Evolutionary conservation across 2,113 vertebrate genomes (phyloP).

Genomic region (Phalacrocorax aristotelis): DNA sequence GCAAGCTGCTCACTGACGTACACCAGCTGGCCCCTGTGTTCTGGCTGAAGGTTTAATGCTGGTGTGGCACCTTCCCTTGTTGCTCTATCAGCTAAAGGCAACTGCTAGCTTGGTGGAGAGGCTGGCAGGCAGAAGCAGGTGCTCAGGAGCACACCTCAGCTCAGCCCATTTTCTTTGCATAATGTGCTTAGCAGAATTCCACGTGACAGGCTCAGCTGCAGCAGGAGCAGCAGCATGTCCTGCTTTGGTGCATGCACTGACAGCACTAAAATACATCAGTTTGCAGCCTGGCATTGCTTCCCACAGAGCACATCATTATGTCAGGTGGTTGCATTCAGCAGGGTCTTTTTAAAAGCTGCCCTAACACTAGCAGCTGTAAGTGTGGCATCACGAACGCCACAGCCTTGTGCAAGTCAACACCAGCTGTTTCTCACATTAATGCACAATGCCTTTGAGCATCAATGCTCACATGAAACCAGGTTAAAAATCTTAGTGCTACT

Average conservation of each 20-base stretch:
- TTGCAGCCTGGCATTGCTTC: neutral
- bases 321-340: neutral
- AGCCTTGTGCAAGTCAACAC: neutral
- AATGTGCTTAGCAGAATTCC: neutral
- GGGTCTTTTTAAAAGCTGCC: neutral
- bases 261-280: neutral
- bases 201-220: rapidly evolving
- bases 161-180: neutral
- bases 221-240: neutral
- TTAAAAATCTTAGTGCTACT: neutral
- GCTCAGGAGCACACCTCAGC: neutral
- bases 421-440: neutral
- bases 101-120: neutral
- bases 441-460: neutral
- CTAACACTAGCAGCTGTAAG: neutral
- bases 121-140: neutral
- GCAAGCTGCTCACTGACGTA: neutral
- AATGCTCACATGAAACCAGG: neutral
- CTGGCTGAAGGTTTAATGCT: neutral
- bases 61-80: neutral
- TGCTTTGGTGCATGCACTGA: neutral
- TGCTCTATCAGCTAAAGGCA: neutral
- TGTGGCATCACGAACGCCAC: neutral
- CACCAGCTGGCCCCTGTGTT: neutral
- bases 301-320: neutral